Conservation (phyloP, 2,888 invertebrate genomes). For the Cenopis cana region DNA sequence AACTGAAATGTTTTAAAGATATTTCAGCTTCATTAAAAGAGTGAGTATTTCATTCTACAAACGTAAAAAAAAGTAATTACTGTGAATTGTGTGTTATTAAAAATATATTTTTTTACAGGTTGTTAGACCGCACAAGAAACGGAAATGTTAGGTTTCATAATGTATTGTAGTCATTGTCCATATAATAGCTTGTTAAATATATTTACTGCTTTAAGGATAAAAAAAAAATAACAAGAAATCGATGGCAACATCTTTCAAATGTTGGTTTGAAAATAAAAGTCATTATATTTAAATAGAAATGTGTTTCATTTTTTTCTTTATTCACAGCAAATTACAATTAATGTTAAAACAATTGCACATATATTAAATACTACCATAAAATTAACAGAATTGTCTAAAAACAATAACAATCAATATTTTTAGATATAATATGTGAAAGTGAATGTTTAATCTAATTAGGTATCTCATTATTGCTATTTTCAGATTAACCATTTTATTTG, state of each 20-base stretch:
- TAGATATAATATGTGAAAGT: conserved; percentile 15
- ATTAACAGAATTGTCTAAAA: conserved; percentile 24
- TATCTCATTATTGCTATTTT: conserved; percentile 11
- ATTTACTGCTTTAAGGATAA: too few relatives aligned
- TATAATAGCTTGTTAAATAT: too few relatives aligned
- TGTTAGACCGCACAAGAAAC: conserved; percentile 49
- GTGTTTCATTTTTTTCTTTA: conserved; percentile 25
- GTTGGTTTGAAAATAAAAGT: background rate
- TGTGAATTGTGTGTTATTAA: too few relatives aligned
- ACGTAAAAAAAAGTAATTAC: too few relatives aligned
- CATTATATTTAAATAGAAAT: conserved; percentile 6
- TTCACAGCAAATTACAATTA: conserved; percentile 18
- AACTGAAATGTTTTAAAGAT: conserved; percentile 61
- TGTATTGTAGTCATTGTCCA: conserved; percentile 34
- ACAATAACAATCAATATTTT: conserved; percentile 37
- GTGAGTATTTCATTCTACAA: conserved; percentile 48
- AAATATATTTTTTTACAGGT: conserved; percentile 46
- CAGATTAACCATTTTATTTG: background rate
- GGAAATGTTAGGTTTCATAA: conserved; percentile 49
- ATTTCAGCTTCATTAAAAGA: conserved; percentile 60
- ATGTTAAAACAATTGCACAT: conserved; percentile 19
- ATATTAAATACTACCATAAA: conserved; percentile 17
- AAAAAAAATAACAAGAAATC: too few relatives aligned
- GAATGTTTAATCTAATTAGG: conserved; percentile 9
- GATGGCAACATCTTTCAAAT: background rate